A percentile compares a stretch with the other conserved stretches of the same genome.
Evolutionary conservation across 1,140 invertebrate genomes (phyloP).

Genomic region (Lycorma delicatula): DNA sequence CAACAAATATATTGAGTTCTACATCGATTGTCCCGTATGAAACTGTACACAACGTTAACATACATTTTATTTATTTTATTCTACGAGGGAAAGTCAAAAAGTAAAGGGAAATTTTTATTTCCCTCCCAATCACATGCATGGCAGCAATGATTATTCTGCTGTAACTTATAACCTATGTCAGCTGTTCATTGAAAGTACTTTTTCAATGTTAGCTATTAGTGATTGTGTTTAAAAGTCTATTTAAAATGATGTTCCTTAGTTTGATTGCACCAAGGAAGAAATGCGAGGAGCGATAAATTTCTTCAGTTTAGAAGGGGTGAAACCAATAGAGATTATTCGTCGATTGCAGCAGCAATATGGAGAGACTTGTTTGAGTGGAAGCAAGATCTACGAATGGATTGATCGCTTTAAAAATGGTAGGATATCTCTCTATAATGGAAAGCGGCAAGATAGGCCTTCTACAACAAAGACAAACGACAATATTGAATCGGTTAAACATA

Average conservation of each 20-base stretch:
- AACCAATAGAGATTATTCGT: background rate
- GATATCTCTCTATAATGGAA: background rate
- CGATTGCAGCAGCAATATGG: background rate
- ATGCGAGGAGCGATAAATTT: background rate
- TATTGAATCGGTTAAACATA: background rate
- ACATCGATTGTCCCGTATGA: too few species aligned
- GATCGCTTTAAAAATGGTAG: background rate
- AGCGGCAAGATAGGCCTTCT: background rate
- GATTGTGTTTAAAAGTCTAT: background rate
- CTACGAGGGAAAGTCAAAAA: slow-evolving; percentile 1
- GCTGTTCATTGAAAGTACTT: background rate
- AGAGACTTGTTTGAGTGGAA: background rate
- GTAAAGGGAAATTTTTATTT: background rate
- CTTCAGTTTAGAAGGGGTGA: background rate
- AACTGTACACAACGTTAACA: too few species aligned
- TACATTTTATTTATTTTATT: too few species aligned
- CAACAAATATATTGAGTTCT: too few species aligned
- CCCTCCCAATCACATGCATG: background rate
- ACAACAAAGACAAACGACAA: background rate
- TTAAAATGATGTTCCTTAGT: background rate
- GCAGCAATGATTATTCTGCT: background rate
- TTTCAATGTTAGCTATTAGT: background rate
- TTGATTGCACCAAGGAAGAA: background rate
- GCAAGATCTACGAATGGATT: slow-evolving; percentile 1
- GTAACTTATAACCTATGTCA: background rate